phyloP scores from a whole-genome alignment of 2,113 vertebrate genomes.

The Mola mola region DNA sequence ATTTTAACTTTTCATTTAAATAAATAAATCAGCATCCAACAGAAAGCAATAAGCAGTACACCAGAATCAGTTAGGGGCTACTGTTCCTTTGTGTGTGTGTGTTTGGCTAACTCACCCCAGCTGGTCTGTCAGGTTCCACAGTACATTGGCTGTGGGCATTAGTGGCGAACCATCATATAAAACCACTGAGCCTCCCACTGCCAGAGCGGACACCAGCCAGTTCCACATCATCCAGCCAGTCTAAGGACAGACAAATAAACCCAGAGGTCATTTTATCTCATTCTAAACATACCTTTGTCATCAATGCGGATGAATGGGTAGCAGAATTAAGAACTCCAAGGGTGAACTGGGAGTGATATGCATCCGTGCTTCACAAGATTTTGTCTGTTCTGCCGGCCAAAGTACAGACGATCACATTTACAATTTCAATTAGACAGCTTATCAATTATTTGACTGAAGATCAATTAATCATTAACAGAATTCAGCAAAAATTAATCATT shows the following conservation, averaged over 20 bases:
- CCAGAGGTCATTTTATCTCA: slow-evolving; percentile 40
- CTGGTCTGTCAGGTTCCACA: slow-evolving; percentile 95
- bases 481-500: too few species aligned
- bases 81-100: not conserved
- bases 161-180: slow-evolving; percentile 96
- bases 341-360: too few species aligned
- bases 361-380: too few species aligned
- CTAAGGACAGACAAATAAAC: slow-evolving; percentile 70
- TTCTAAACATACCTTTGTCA: slow-evolving; percentile 32
- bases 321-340: slow-evolving; percentile 1
- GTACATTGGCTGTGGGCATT: slow-evolving; percentile 88
- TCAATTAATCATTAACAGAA: too few species aligned
- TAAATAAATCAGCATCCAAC: too few species aligned
- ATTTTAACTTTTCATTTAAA: too few species aligned
- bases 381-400: too few species aligned
- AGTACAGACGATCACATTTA: not conserved
- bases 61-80: slow-evolving; percentile 3
- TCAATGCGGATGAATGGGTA: slow-evolving; percentile 28
- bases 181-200: slow-evolving; percentile 91
- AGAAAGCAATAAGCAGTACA: too few species aligned
- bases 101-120: slow-evolving; percentile 85
- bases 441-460: not conserved
- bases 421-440: not conserved
- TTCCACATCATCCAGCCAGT: slow-evolving; percentile 99
- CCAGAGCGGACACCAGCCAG: slow-evolving; percentile 91